Percentiles rank a stretch among this genome's conserved stretches.
phyloP scores from a whole-genome alignment of 2,113 vertebrate species.

The Pelmatolapia mariae region DNA sequence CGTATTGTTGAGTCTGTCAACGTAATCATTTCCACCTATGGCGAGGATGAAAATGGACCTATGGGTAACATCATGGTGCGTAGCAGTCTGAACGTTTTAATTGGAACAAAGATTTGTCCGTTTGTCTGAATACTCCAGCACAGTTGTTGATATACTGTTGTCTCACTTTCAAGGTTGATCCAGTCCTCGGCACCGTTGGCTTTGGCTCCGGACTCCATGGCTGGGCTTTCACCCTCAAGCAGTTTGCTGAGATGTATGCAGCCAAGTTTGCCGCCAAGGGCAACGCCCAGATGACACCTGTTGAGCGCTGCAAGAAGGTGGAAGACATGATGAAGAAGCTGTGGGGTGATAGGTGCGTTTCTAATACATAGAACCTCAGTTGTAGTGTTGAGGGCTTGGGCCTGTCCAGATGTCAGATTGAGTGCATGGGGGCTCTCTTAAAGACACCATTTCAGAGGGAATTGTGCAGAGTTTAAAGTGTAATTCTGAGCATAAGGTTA shows the following conservation, averaged over 20 bases:
- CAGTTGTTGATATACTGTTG: not conserved
- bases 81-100: not conserved
- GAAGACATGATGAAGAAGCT: constrained; percentile 99
- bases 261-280: constrained; percentile 93
- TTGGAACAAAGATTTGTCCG: not conserved
- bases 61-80: constrained; percentile 94
- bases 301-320: constrained; percentile 89
- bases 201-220: constrained; percentile 97
- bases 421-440: not conserved
- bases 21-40: constrained; percentile 92
- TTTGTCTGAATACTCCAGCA: not conserved
- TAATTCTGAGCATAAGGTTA: not conserved
- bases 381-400: not conserved
- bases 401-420: not conserved
- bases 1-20: constrained; percentile 93
- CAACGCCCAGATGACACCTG: constrained; percentile 73
- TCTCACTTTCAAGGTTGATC: constrained; percentile 77
- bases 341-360: constrained; percentile 88
- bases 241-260: constrained; percentile 96
- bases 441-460: not conserved
- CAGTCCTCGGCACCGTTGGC: constrained; percentile 85
- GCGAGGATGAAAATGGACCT: constrained; percentile 86
- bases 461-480: not conserved
- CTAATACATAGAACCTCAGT: not conserved
- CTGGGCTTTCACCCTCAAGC: constrained; percentile 97